phyloP scores from a whole-genome alignment of 2,888 invertebrate species.

The Euproctis similis region DNA sequence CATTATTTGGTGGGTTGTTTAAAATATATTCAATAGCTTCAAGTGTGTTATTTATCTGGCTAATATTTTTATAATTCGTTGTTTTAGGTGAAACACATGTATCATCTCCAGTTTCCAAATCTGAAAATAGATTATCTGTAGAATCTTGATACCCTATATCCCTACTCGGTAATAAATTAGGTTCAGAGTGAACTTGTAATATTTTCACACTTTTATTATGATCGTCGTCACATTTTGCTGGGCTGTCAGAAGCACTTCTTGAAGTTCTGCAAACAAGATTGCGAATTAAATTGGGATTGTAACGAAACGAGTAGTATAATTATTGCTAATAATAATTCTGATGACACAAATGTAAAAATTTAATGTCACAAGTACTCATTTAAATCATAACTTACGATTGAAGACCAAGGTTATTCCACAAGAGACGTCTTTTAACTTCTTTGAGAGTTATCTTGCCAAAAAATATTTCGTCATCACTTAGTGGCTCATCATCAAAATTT shows the following conservation, averaged over 20 bases:
- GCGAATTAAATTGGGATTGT: no score
- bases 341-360: no score
- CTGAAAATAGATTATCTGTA: slow-evolving; percentile 45
- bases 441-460: slow-evolving; percentile 45
- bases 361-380: not conserved
- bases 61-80: slow-evolving; percentile 16
- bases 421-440: slow-evolving; percentile 42
- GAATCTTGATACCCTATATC: slow-evolving; percentile 4
- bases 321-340: no score
- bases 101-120: slow-evolving; percentile 40
- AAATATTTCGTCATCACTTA: slow-evolving; percentile 47
- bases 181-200: slow-evolving; percentile 51
- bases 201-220: slow-evolving; percentile 37
- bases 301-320: no score
- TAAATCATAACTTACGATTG: slow-evolving; percentile 41
- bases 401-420: no score
- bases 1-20: slow-evolving; percentile 31
- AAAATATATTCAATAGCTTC: slow-evolving; percentile 47
- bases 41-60: slow-evolving; percentile 42
- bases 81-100: slow-evolving; percentile 28
- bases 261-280: slow-evolving; percentile 8
- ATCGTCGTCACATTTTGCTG: slow-evolving; percentile 18
- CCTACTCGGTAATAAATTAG: slow-evolving; percentile 29
- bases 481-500: slow-evolving; percentile 11
- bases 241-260: slow-evolving; percentile 15